Evolutionary conservation across 2,888 invertebrate species (phyloP), one percentile per base, ranked within the genome.

Genomic region (Ochlodes sylvanus): DNA sequence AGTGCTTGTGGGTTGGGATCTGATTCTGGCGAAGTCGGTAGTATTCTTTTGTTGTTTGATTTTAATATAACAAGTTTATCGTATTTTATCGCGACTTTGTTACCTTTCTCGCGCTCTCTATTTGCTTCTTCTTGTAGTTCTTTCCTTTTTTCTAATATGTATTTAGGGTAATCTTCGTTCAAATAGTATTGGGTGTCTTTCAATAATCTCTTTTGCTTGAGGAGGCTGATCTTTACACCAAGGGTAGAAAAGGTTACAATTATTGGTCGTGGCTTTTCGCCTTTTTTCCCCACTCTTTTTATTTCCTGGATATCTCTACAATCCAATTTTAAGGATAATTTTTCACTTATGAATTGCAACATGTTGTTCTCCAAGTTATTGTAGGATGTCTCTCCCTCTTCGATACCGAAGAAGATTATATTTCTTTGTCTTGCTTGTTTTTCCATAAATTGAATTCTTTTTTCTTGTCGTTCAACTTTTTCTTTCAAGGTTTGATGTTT

Each of bases 11-110:
- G 17, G 7, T 42, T 15, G 15, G 32, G 50, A 17, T 54, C 70
- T n/a, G n/a, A n/a, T 66, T 71, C 64, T 7, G 71, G 71, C 12
- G 74, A 71, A 7, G 55, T 63, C 14, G 69, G 61, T 10, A 72
- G 66, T 32, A n/a, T 69, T 63, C 72, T 67, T 63, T 73, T 73
- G 27, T 7, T 67, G 32, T 68, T 60, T 12, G 63, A 38, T 63
- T 47, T 57, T 54, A 44, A 17, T 63, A 71, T 66, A 2, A 72
- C 60, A 14, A 73, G 62, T 69, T 73, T 74, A 41, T 74, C 75
- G 44, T 74, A 75, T 70, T 71, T 75, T 14, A 75, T 69, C 68
- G 41, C 60, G 6, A 65, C 75, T n/a, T 7, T 57, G 15, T 72
- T 72, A 38, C 72, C 72, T 47, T 72, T 73, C 42, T 73, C 69